These are phyloP conservation scores for Belgica antarctica DNA, from an alignment of 2,888 invertebrate species.

Conservation along the genomic window DNA sequence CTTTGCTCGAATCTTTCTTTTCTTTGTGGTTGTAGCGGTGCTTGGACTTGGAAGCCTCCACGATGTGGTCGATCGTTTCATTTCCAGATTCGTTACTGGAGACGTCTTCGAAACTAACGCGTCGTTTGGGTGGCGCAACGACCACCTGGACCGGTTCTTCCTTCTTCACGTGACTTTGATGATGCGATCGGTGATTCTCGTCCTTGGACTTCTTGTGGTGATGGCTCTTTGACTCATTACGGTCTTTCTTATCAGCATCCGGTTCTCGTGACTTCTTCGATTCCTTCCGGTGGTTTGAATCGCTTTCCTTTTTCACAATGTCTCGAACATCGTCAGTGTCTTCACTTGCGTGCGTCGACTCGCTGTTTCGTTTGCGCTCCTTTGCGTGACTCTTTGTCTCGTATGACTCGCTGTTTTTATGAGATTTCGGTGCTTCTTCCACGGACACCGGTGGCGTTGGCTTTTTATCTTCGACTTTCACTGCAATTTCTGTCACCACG, in stretches of 20 bases:
- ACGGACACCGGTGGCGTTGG: neutral
- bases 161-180: conserved; percentile 55
- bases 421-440: neutral
- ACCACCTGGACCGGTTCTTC: conserved; percentile 52
- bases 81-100: conserved; percentile 41
- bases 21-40: conserved; percentile 35
- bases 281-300: conserved; percentile 47
- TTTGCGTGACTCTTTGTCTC: conserved; percentile 30
- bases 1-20: conserved; percentile 9
- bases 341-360: conserved; percentile 17
- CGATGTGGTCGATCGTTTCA: conserved; percentile 21
- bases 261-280: conserved; percentile 50
- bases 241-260: neutral
- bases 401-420: neutral
- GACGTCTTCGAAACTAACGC: conserved; percentile 48
- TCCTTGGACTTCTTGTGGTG: conserved; percentile 53
- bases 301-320: conserved; percentile 21
- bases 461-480: neutral
- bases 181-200: conserved; percentile 51
- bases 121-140: conserved; percentile 50
- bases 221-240: conserved; percentile 47
- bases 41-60: conserved; percentile 26
- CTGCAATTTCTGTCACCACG: conserved; percentile 37
- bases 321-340: conserved; percentile 50
- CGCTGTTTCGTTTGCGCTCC: conserved; percentile 38